phyloP scores from a whole-genome alignment of 1,140 invertebrate genomes.

The Eriosoma lanigerum region DNA sequence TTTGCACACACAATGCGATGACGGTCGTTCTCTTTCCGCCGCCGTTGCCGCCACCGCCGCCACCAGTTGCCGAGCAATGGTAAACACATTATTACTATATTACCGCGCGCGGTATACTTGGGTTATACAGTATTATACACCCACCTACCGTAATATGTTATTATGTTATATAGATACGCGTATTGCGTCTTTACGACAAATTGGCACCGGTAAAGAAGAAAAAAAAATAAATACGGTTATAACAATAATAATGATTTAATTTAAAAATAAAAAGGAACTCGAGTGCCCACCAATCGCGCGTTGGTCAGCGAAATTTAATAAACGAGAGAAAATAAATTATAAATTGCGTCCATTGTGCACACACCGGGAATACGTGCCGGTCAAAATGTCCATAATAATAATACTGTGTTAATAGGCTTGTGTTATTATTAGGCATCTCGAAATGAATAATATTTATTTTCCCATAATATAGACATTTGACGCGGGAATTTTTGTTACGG shows the following conservation, averaged over 20 bases:
- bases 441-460: neutral
- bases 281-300: neutral
- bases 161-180: neutral
- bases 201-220: constrained; percentile 4
- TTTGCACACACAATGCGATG: constrained; percentile 33
- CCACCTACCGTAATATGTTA: too few relatives aligned
- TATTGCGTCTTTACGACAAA: neutral
- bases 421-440: constrained; percentile 25
- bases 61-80: too few relatives aligned
- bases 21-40: constrained; percentile 3
- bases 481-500: neutral
- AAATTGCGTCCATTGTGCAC: constrained; percentile 34
- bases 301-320: constrained; percentile 5
- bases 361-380: neutral
- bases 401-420: neutral
- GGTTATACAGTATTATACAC: too few relatives aligned
- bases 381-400: neutral
- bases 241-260: constrained; percentile 35
- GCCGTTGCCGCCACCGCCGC: neutral
- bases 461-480: neutral
- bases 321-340: constrained; percentile 39
- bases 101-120: neutral
- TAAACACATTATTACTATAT: constrained; percentile 16
- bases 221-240: neutral
- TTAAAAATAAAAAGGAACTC: constrained; percentile 27